phyloP scores from a whole-genome alignment of 2,113 vertebrate species.

The Antidorcas marsupialis region DNA sequence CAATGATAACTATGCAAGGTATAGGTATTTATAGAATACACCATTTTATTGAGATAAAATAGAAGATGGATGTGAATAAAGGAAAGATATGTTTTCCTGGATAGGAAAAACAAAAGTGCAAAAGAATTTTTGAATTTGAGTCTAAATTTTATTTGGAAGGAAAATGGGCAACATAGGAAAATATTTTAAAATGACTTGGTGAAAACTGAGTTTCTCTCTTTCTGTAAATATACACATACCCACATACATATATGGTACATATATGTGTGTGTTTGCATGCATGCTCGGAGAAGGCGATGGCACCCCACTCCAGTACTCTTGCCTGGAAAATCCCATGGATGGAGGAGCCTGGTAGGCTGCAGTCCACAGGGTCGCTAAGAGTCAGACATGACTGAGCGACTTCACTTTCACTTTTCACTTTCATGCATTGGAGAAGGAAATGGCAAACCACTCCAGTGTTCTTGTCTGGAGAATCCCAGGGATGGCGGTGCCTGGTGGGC shows the following conservation, averaged over 20 bases:
- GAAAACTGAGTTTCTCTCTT: background rate
- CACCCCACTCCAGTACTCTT: too few species aligned
- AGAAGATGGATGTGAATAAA: background rate
- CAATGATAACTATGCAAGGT: background rate
- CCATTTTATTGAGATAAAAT: background rate
- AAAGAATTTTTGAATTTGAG: background rate
- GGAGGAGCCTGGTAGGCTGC: too few species aligned
- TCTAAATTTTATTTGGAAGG: background rate
- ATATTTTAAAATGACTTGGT: background rate
- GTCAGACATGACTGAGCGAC: too few species aligned
- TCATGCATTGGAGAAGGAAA: too few species aligned
- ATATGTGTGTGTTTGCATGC: background rate
- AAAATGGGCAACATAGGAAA: background rate
- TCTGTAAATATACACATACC: background rate
- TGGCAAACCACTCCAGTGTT: too few species aligned
- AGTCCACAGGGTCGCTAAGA: too few species aligned
- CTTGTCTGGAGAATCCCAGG: too few species aligned
- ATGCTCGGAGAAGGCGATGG: background rate
- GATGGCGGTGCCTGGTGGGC: fast-evolving
- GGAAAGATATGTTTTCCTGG: background rate
- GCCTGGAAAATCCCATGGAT: too few species aligned
- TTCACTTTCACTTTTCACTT: too few species aligned
- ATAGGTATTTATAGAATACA: background rate
- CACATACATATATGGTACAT: background rate
- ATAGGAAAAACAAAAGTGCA: background rate